Evolutionary conservation across 2,797 vertebrate species (phyloP).

Genomic region (Tokudaia tokunoshimensis): DNA sequence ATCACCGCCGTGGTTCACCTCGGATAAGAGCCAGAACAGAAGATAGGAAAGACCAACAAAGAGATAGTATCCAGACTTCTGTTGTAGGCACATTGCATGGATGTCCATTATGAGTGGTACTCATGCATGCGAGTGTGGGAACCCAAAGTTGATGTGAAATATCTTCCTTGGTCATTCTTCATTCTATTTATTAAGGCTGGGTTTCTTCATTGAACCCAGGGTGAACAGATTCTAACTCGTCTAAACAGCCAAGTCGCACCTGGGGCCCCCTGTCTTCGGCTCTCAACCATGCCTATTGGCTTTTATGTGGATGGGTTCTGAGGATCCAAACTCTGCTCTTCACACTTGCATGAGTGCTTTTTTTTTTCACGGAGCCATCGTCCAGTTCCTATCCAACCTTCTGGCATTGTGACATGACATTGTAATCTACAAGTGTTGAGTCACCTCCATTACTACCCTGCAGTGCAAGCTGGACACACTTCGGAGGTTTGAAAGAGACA

Average conservation of each 20-base stretch:
- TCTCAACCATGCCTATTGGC: too few species aligned
- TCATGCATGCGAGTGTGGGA: not conserved
- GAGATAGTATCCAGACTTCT: not conserved
- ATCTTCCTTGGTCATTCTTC: not conserved
- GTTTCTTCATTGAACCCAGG: not conserved
- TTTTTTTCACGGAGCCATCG: not conserved
- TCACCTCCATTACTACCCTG: not conserved
- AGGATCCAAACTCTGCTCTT: not conserved
- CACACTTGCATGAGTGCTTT: not conserved
- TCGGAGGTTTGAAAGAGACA: not conserved
- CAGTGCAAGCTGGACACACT: not conserved
- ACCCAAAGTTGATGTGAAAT: not conserved
- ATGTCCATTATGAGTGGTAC: not conserved
- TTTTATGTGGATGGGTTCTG: not conserved
- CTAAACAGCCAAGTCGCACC: not conserved
- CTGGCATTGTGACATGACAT: not conserved
- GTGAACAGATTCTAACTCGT: not conserved
- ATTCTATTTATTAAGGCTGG: not conserved
- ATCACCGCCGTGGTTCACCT: not conserved
- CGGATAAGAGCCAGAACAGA: not conserved
- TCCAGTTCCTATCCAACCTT: not conserved
- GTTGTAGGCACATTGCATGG: not conserved
- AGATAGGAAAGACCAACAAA: not conserved
- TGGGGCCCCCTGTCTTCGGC: not conserved
- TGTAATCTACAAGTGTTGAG: not conserved